These are phyloP conservation scores for Alethe castanea DNA, from an alignment of 2,113 vertebrate genomes.

Conservation along the genomic window DNA sequence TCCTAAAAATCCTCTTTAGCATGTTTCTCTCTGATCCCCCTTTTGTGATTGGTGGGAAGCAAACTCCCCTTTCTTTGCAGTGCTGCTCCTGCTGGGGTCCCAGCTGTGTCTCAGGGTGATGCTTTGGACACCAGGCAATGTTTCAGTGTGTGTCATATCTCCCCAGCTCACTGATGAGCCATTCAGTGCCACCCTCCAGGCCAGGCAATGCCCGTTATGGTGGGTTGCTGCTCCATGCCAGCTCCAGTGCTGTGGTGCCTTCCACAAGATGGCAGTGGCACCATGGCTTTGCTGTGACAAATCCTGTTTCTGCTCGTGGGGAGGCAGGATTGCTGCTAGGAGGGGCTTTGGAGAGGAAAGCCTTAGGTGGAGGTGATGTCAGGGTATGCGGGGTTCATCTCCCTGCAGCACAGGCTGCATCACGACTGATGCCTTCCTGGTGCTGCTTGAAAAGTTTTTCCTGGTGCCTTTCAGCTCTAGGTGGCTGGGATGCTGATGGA, in stretches of 20 bases:
- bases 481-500: background rate
- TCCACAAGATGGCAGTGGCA: constrained; percentile 66
- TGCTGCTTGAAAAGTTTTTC: background rate
- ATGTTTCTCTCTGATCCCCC: background rate
- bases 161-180: background rate
- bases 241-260: accelerated
- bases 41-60: background rate
- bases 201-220: background rate
- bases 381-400: background rate
- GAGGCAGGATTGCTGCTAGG: background rate
- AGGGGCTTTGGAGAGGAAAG: background rate
- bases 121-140: background rate
- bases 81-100: background rate
- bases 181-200: background rate
- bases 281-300: background rate
- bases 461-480: background rate
- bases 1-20: background rate
- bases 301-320: background rate
- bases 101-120: accelerated
- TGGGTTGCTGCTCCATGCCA: accelerated
- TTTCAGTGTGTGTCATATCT: background rate
- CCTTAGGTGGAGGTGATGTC: background rate
- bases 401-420: background rate
- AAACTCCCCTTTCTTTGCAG: background rate
- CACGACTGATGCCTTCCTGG: background rate